Evolutionary conservation across 1,140 invertebrate species (phyloP).

Genomic region (Tetraneura akinire): DNA sequence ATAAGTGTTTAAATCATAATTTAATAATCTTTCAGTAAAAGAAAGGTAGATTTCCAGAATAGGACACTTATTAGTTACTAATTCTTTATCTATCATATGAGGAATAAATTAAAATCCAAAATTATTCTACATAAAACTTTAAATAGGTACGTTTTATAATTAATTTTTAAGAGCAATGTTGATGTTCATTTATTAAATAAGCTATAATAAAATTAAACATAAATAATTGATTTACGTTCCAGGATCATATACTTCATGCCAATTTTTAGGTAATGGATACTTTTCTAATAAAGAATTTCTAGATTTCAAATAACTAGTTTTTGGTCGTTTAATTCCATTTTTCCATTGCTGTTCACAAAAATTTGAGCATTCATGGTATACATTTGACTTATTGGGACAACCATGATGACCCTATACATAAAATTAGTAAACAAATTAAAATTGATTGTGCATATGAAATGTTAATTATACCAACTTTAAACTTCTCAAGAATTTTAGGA

Average conservation of each 20-base stretch:
- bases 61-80: no score
- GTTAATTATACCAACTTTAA: conserved; percentile 61
- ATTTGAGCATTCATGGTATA: conserved; percentile 87
- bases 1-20: no score
- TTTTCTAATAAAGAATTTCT: conserved; percentile 78
- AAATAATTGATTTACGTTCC: conserved; percentile 78
- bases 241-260: conserved; percentile 92
- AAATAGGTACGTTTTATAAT: no score
- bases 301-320: conserved; percentile 72
- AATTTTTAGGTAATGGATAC: conserved; percentile 89
- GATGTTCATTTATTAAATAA: no score
- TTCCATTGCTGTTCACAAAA: conserved; percentile 91
- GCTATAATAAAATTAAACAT: no score
- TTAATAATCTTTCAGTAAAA: no score
- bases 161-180: no score
- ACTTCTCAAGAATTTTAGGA: conserved; percentile 50
- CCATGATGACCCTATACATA: conserved; percentile 67
- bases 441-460: conserved; percentile 53
- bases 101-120: no score
- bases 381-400: conserved; percentile 96
- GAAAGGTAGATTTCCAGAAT: no score
- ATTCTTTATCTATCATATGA: no score
- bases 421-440: conserved; percentile 7
- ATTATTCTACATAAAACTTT: no score
- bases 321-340: conserved; percentile 71